Base-by-base conservation (phyloP, 2,797 vertebrate species). In the Bradypus variegatus region DNA sequence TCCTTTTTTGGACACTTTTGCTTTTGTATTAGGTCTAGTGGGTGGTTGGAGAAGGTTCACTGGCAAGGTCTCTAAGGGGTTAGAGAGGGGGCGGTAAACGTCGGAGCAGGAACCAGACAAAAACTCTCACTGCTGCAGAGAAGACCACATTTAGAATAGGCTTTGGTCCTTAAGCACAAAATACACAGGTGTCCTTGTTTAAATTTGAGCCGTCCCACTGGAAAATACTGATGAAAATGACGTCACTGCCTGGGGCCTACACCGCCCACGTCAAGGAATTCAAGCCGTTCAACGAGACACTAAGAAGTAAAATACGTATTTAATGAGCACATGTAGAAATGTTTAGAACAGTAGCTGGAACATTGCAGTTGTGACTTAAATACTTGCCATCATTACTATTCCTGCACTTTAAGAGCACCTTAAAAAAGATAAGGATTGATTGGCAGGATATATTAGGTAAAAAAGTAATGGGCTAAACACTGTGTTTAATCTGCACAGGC, bases 1-100 rank as follows among this genome's bases (percentile, higher is more conserved):
- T 25, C 45, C 73, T 38, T 86, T 90, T 90, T 62, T 69, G 87
- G 50, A 84, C 36, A 92, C 58, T 77, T 73, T 94, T 95, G 89
- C 77, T 93, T 93, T 94, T 64, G 25, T 79, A 45, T 92, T 41
- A 62, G n/a, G 50, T 60, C 21, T 27, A 45, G n/a, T 50, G 67
- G 21, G 65, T 27, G 67, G 76, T 78, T 58, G 81, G 88, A 91
- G 85, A 12, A 65, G 79, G 36, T 21, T 36, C 6, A 7, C 36
- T 27, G 27, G 38, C 5, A 4, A 2, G 14, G 70, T 45, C 36
- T 73, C 80, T 15, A 27, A 33, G 21, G 41, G 50, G 31, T 5
- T 6, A 3, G 10, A 38, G 29, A 13, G 19, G 31, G 23, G 36
- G 45, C 13, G 73, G 73, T 16, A 27, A 19, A 84, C 21, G 9